A percentile compares a stretch with the other conserved stretches of the same genome.
phyloP scores from a whole-genome alignment of 2,113 vertebrate species.

The Mormyrus lacerda region DNA sequence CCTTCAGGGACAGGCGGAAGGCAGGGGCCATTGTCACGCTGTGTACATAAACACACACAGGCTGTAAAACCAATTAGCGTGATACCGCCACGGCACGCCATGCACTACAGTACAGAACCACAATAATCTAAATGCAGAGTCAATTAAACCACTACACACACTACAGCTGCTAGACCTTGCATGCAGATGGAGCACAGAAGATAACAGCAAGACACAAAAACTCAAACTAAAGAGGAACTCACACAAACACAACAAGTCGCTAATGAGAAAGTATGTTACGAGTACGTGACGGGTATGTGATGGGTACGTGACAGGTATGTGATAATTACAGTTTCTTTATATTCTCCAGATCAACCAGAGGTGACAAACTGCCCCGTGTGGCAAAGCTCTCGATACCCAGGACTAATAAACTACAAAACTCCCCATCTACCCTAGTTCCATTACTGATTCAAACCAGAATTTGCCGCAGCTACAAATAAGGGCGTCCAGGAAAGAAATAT shows the following conservation, averaged over 20 bases:
- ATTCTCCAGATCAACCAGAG: not conserved
- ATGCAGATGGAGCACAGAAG: not conserved
- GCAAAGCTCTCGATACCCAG: not conserved
- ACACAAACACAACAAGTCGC: not conserved
- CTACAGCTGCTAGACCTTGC: not conserved
- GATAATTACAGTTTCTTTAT: not conserved
- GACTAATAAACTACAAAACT: not conserved
- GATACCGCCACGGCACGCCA: not conserved
- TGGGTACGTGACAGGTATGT: not conserved
- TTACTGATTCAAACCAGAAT: not conserved
- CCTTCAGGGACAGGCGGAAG: constrained; percentile 88
- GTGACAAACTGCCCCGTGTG: not conserved
- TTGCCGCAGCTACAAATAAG: not conserved
- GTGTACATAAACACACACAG: constrained; percentile 35
- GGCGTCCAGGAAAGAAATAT: not conserved
- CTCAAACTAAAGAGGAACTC: not conserved
- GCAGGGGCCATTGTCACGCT: constrained; percentile 95
- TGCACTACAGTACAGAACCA: constrained; percentile 13
- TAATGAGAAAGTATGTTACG: not conserved
- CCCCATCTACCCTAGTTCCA: not conserved
- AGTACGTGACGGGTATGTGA: not conserved
- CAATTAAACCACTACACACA: not conserved
- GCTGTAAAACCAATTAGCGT: constrained; percentile 26
- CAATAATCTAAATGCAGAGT: not conserved
- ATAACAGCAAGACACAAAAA: not conserved